A percentile compares a stretch with the other conserved stretches of the same genome.
These are phyloP conservation scores for Phortica okadai DNA, from an alignment of 2,888 invertebrate species.

Conservation along the genomic window DNA sequence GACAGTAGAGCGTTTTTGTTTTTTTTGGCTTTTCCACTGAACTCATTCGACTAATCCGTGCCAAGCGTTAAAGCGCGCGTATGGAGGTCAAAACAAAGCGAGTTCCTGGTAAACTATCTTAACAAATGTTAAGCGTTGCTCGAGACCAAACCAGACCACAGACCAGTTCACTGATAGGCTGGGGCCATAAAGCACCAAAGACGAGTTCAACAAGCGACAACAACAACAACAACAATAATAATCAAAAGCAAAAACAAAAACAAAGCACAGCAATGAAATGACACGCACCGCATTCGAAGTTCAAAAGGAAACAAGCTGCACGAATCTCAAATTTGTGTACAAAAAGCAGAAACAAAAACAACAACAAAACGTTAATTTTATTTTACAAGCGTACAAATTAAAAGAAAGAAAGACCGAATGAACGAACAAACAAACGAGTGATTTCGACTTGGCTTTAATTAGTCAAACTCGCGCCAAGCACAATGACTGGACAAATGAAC, in stretches of 20 bases:
- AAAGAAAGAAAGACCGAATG: slow-evolving; percentile 46
- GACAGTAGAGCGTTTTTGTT: neutral
- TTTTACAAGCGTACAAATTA: slow-evolving; percentile 72
- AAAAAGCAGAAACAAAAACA: slow-evolving; percentile 32
- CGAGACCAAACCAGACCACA: neutral
- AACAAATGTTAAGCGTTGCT: neutral
- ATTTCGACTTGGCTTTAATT: slow-evolving; percentile 69
- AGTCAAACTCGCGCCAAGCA: slow-evolving; percentile 72
- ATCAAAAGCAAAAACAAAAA: neutral
- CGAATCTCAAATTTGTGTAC: slow-evolving; percentile 47
- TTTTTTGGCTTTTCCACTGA: neutral
- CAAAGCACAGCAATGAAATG: slow-evolving; percentile 19
- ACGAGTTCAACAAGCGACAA: slow-evolving; percentile 30
- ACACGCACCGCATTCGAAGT: slow-evolving; percentile 62
- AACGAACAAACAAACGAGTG: slow-evolving; percentile 35
- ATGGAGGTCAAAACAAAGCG: slow-evolving; percentile 27
- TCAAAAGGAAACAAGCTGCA: slow-evolving; percentile 73
- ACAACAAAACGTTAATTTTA: slow-evolving; percentile 58
- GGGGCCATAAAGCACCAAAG: slow-evolving; percentile 63
- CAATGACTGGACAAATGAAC: slow-evolving; percentile 36
- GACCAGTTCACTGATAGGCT: slow-evolving; percentile 12
- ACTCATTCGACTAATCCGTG: slow-evolving; percentile 26
- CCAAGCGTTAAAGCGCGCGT: slow-evolving; percentile 19
- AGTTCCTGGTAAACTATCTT: slow-evolving; percentile 19
- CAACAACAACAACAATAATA: slow-evolving; percentile 12